A percentile compares a stretch with the other conserved stretches of the same genome.
Conservation (phyloP, 2,888 invertebrate genomes). For the Hartigia nigra region DNA sequence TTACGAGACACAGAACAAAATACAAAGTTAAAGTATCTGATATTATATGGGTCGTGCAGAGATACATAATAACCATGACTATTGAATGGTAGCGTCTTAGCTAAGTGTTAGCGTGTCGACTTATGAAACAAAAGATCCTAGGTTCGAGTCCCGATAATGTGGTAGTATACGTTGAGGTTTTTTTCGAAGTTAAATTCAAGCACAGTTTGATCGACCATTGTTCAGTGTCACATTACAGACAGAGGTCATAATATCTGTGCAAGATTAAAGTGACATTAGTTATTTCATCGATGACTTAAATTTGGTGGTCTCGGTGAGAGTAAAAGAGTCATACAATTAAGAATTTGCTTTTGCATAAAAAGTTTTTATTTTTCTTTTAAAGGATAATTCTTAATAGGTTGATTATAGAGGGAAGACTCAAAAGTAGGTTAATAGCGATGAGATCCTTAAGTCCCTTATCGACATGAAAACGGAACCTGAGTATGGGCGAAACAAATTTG, state of each 20-base stretch:
- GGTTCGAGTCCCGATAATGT: neutral
- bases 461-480: neutral
- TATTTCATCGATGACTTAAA: slow-evolving; percentile 41
- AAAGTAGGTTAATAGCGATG: neutral
- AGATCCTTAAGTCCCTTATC: neutral
- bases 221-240: slow-evolving; percentile 27
- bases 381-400: neutral
- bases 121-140: neutral
- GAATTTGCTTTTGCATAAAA: neutral
- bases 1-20: neutral
- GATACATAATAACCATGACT: neutral
- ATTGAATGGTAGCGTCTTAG: neutral
- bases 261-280: slow-evolving; percentile 46
- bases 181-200: slow-evolving; percentile 17
- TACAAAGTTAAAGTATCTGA: neutral
- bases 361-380: neutral
- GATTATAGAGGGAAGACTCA: neutral
- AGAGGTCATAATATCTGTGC: slow-evolving; percentile 58
- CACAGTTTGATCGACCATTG: slow-evolving; percentile 60
- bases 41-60: neutral
- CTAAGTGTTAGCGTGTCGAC: neutral
- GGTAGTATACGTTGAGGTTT: no score
- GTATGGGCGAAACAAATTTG: neutral
- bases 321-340: slow-evolving; percentile 41
- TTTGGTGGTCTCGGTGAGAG: slow-evolving; percentile 32